These are phyloP conservation scores for Pithys albifrons DNA, from an alignment of 2,113 vertebrate species.

Conservation along the genomic window DNA sequence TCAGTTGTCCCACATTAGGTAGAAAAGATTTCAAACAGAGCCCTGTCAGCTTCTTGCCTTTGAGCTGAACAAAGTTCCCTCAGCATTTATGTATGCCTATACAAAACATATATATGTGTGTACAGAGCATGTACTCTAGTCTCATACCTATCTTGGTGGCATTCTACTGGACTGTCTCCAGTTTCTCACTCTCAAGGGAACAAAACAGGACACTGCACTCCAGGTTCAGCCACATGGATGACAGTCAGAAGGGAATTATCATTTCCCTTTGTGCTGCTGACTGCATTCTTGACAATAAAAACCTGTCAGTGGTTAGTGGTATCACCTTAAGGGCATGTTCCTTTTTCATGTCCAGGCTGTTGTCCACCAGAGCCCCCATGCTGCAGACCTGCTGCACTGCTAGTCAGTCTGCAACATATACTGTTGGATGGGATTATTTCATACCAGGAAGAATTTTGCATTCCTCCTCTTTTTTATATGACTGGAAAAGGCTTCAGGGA, in stretches of 20 bases:
- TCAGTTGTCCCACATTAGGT: neutral
- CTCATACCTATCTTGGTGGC: neutral
- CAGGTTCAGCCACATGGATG: neutral
- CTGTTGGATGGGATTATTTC: neutral
- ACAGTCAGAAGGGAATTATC: neutral
- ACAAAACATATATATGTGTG: neutral
- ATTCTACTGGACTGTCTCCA: neutral
- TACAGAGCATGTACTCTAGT: neutral
- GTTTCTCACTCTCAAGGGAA: neutral
- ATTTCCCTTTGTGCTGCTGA: neutral
- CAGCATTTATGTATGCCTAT: fast-evolving
- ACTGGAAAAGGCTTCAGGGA: neutral
- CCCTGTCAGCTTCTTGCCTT: fast-evolving
- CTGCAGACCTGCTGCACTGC: neutral
- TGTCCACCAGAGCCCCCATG: neutral
- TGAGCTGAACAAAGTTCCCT: neutral
- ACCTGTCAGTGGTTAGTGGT: too few relatives aligned
- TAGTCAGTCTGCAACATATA: neutral
- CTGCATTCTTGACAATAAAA: neutral
- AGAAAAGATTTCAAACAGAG: neutral
- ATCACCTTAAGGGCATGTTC: fast-evolving
- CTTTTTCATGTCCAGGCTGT: neutral
- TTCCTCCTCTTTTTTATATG: neutral
- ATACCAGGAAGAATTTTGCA: neutral
- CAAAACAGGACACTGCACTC: neutral